Evolutionary conservation across 2,888 invertebrate genomes (phyloP).

Genomic region (Nudaria mundana): DNA sequence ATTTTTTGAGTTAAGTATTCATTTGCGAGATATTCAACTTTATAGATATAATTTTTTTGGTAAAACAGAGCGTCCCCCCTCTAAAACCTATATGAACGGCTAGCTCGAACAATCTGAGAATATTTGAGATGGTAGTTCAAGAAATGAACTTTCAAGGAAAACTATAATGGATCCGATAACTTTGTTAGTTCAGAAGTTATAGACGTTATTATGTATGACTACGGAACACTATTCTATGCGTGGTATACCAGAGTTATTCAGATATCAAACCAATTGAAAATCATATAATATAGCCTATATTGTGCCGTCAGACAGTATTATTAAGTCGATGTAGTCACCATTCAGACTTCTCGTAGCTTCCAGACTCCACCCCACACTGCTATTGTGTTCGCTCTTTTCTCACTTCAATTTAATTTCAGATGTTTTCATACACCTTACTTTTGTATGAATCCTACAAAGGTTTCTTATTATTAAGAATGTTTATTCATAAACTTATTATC

Average conservation of each 20-base stretch:
- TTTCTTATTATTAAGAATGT: conserved; percentile 30
- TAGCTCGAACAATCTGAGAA: too few species aligned
- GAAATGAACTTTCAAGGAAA: too few species aligned
- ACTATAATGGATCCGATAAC: too few species aligned
- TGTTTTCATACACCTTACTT: conserved; percentile 50
- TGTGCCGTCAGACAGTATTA: conserved; percentile 52
- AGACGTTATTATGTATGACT: too few species aligned
- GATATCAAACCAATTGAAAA: conserved; percentile 45
- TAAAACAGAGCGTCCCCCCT: too few species aligned
- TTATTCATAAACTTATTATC: conserved; percentile 15
- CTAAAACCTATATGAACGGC: too few species aligned
- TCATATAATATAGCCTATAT: conserved; percentile 51
- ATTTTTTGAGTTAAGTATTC: too few species aligned
- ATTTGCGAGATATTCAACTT: too few species aligned
- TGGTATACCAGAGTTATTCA: conserved; percentile 31
- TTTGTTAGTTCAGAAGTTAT: too few species aligned
- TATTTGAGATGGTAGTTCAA: too few species aligned
- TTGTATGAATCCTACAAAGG: conserved; percentile 36
- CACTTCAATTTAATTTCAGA: conserved; percentile 65
- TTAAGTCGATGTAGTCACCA: conserved; percentile 56
- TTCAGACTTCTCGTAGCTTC: conserved; percentile 50
- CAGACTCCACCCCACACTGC: conserved; percentile 36
- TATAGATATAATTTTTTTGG: too few species aligned
- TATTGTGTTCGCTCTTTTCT: conserved; percentile 62
- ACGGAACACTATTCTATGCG: neutral